Percentiles rank a stretch among this genome's conserved stretches.
These are phyloP conservation scores for Plecturocebus donacophilus DNA, from an alignment of 2,113 vertebrate genomes.

Conservation along the genomic window DNA sequence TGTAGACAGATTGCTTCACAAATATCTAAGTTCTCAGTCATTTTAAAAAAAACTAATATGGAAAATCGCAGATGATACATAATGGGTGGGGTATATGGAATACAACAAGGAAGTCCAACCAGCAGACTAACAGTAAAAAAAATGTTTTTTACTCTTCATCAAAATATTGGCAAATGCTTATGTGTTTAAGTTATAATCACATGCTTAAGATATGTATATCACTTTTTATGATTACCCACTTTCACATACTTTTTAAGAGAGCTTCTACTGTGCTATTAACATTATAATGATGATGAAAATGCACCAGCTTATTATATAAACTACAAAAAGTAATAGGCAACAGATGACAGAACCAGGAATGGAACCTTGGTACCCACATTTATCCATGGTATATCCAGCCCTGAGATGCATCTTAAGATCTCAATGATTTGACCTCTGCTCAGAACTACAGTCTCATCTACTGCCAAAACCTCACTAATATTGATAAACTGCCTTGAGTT, in stretches of 20 bases:
- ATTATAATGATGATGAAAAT: background rate
- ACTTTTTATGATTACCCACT: background rate
- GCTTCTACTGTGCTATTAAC: background rate
- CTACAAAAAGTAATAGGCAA: background rate
- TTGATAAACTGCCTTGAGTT: background rate
- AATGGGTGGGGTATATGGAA: background rate
- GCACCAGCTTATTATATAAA: background rate
- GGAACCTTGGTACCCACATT: background rate
- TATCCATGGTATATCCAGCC: background rate
- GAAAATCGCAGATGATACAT: background rate
- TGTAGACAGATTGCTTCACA: background rate
- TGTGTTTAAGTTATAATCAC: slow-evolving; percentile 4
- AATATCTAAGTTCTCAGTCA: background rate
- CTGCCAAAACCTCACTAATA: background rate
- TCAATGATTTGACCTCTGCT: background rate
- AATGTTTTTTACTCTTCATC: background rate
- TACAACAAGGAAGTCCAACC: background rate
- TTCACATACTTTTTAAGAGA: background rate
- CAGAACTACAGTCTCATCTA: background rate
- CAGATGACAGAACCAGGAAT: background rate
- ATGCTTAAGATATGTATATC: background rate
- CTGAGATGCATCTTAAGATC: background rate
- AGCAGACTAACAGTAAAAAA: background rate
- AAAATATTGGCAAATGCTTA: background rate
- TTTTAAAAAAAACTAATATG: slow-evolving; percentile 26